phyloP scores from a whole-genome alignment of 2,888 invertebrate genomes.

The Aromia moschata region DNA sequence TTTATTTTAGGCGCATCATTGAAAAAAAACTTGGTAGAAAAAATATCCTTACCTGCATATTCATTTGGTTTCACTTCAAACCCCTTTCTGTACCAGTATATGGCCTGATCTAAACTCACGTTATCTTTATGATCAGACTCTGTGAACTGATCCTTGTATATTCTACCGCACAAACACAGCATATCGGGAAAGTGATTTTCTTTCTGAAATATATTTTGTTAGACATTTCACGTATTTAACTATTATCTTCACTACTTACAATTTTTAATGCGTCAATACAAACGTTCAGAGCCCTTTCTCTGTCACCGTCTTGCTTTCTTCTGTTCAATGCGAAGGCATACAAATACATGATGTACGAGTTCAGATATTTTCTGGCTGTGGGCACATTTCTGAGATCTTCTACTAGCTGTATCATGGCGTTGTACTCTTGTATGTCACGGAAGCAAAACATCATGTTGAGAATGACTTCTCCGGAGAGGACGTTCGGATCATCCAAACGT shows the following conservation, averaged over 20 bases:
- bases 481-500: conserved; percentile 95
- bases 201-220: conserved; percentile 65
- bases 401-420: conserved; percentile 96
- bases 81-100: conserved; percentile 96
- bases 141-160: conserved; percentile 97
- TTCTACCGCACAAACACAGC: conserved; percentile 96
- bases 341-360: conserved; percentile 90
- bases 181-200: conserved; percentile 97
- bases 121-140: conserved; percentile 92
- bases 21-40: too few species aligned
- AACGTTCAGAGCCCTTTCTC: conserved; percentile 91
- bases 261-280: conserved; percentile 89
- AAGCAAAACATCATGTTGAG: conserved; percentile 93
- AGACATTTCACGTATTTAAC: background rate
- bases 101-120: conserved; percentile 89
- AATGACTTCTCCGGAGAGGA: conserved; percentile 95
- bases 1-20: too few species aligned
- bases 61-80: conserved; percentile 99
- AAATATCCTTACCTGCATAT: conserved; percentile 76
- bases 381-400: conserved; percentile 92
- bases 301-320: conserved; percentile 91
- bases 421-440: conserved; percentile 93
- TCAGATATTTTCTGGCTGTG: conserved; percentile 86
- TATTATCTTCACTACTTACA: too few species aligned
- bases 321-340: conserved; percentile 98